Evolutionary conservation across 2,888 invertebrate genomes (phyloP).

Genomic region (Sminthurinus aureus): DNA sequence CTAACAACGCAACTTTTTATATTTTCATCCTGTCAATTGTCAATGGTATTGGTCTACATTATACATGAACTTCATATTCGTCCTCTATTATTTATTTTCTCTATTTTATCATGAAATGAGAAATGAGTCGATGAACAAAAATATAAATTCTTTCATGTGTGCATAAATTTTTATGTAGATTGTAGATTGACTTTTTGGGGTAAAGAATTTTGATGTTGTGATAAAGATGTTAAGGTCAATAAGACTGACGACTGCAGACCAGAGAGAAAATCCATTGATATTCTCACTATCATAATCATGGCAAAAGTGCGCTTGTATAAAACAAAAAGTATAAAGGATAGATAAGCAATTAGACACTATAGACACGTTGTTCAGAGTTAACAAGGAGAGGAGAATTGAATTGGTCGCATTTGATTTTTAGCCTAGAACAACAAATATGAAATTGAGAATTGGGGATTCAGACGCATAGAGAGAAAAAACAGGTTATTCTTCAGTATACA

Average conservation of each 20-base stretch:
- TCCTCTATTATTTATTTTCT: no score
- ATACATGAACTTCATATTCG: no score
- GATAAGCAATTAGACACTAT: background rate
- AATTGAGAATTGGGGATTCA: background rate
- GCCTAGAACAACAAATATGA: background rate
- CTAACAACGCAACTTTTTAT: no score
- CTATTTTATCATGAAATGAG: no score
- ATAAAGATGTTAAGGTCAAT: background rate
- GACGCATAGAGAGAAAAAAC: background rate
- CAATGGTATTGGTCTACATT: no score
- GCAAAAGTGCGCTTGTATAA: no score
- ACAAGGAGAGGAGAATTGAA: background rate
- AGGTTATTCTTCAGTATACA: conserved; percentile 8
- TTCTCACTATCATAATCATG: background rate
- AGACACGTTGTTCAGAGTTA: background rate
- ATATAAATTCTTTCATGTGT: no score
- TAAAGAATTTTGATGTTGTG: background rate
- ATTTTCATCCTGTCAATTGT: no score
- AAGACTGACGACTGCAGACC: background rate
- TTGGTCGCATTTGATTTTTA: background rate
- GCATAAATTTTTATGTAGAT: no score
- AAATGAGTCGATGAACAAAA: no score
- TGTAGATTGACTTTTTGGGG: no score
- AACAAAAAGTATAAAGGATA: no score
- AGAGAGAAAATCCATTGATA: background rate